These are phyloP conservation scores for Oryctes rhinoceros DNA, from an alignment of 1,140 invertebrate genomes.

Conservation along the genomic window DNA sequence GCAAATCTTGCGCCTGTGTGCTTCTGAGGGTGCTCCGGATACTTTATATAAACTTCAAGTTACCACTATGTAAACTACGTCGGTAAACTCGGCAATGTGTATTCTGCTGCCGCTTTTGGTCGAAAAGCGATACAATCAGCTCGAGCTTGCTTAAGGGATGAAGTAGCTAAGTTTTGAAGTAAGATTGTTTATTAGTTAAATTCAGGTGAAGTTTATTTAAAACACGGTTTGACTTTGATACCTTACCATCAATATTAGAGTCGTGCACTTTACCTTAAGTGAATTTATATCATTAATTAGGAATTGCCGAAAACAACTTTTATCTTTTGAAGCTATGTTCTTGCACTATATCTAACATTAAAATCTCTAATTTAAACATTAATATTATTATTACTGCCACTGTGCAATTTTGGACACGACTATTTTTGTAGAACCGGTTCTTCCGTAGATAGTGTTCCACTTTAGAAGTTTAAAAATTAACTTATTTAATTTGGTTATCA, in stretches of 20 bases:
- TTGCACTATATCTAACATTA: too few species aligned
- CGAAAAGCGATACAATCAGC: constrained; percentile 46
- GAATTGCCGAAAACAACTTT: not conserved
- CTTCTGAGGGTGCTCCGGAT: constrained; percentile 48
- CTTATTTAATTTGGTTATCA: too few species aligned
- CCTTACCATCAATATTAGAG: not conserved
- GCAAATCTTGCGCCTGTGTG: constrained; percentile 50
- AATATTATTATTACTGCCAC: too few species aligned
- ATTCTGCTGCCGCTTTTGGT: constrained; percentile 44
- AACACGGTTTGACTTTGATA: not conserved
- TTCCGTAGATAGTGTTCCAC: too few species aligned
- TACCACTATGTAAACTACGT: constrained; percentile 50
- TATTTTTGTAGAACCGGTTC: too few species aligned
- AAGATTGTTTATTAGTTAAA: constrained; percentile 47
- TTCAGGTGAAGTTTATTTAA: constrained; percentile 37
- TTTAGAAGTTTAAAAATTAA: too few species aligned
- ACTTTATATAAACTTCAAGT: constrained; percentile 49
- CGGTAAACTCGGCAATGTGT: constrained; percentile 45
- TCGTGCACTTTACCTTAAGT: not conserved
- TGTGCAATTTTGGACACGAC: too few species aligned
- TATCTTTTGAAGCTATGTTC: too few species aligned
- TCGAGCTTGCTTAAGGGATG: constrained; percentile 45
- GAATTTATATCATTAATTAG: not conserved
- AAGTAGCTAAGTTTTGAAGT: constrained; percentile 46
- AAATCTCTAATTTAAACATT: too few species aligned